Conservation (phyloP, 2,113 vertebrate species). For the Chelonoidis abingdonii region DNA sequence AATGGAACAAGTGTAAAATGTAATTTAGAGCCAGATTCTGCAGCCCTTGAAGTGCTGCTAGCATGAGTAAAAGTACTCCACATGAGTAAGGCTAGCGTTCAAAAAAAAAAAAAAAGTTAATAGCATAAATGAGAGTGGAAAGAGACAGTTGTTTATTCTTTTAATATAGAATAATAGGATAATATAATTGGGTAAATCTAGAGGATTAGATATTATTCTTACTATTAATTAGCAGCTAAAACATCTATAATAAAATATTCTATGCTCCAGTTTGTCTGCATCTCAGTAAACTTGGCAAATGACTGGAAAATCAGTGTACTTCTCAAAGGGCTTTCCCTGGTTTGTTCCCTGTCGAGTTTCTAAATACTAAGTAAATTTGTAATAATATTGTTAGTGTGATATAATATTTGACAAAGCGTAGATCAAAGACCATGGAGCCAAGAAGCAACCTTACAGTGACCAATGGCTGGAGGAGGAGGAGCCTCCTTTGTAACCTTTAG, state of each 20-base stretch:
- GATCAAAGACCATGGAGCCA: background rate
- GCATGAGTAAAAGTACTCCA: background rate
- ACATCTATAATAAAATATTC: background rate
- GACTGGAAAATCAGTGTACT: background rate
- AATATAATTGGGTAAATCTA: background rate
- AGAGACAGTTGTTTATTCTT: background rate
- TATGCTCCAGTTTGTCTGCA: background rate
- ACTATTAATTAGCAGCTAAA: background rate
- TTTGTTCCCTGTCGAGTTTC: background rate
- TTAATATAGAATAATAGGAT: background rate
- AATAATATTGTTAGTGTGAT: background rate
- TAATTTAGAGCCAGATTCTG: background rate
- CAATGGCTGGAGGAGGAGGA: background rate
- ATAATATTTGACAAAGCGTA: background rate
- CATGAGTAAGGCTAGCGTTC: background rate
- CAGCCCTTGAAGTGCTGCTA: background rate
- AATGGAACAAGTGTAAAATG: background rate
- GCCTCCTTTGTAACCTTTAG: background rate
- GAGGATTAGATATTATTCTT: background rate
- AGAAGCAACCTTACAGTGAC: background rate
- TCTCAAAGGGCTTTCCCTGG: accelerated
- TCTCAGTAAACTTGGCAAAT: background rate
- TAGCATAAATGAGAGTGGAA: background rate
- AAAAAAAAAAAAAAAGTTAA: background rate
- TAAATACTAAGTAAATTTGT: background rate